Evolutionary conservation across 2,888 invertebrate species (phyloP).

Genomic region (Tenthredo amoena): DNA sequence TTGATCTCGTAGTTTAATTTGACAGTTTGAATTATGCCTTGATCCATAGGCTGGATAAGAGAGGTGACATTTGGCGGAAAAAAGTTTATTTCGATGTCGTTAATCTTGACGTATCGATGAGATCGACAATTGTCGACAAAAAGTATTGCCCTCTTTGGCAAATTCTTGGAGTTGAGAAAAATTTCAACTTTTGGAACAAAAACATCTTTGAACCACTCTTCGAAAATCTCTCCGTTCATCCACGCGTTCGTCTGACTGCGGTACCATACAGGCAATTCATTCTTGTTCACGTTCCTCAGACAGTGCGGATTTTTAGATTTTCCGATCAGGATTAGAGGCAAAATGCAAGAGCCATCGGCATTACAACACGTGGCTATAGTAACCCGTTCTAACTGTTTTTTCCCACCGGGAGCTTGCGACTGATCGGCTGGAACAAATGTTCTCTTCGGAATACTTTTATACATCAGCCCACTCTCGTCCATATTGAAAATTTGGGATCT

Average conservation of each 20-base stretch:
- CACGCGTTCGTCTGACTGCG: conserved; percentile 59
- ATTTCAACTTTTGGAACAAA: conserved; percentile 53
- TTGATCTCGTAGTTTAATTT: conserved; percentile 54
- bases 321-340: conserved; percentile 60
- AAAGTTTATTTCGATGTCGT: conserved; percentile 62
- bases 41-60: conserved; percentile 55
- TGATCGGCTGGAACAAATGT: conserved; percentile 56
- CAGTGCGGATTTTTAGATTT: conserved; percentile 59
- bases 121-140: conserved; percentile 64
- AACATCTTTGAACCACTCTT: conserved; percentile 55
- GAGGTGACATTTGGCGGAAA: conserved; percentile 64
- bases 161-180: conserved; percentile 56
- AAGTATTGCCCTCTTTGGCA: conserved; percentile 60
- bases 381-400: conserved; percentile 58
- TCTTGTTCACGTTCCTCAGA: conserved; percentile 58
- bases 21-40: conserved; percentile 54
- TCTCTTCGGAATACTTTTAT: conserved; percentile 58
- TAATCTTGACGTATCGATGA: conserved; percentile 51
- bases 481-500: conserved; percentile 60
- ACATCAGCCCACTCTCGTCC: conserved; percentile 61
- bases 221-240: conserved; percentile 59
- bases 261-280: conserved; percentile 60
- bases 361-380: conserved; percentile 60
- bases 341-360: conserved; percentile 57
- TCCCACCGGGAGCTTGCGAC: conserved; percentile 57